phyloP scores from a whole-genome alignment of 1,140 invertebrate genomes.

The Chrysomallon squamiferum region DNA sequence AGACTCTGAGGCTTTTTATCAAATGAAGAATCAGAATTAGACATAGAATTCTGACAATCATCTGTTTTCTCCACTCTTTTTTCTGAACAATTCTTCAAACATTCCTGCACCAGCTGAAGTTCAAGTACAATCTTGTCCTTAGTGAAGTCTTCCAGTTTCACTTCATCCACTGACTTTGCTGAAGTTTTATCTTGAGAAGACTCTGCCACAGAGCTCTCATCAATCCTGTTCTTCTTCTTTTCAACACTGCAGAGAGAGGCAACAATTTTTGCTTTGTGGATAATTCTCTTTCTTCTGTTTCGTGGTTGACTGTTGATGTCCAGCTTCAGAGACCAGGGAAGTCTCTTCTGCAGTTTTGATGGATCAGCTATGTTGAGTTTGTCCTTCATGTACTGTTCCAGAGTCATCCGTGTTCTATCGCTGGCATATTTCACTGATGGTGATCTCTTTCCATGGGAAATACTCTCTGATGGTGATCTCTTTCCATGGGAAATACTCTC shows the following conservation, averaged over 20 bases:
- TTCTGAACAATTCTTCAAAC: not conserved
- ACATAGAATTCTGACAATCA: no score
- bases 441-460: no score
- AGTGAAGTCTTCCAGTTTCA: conserved; percentile 3
- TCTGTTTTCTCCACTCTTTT: not conserved
- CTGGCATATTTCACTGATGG: no score
- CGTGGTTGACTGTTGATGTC: not conserved
- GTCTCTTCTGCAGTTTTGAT: not conserved
- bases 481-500: no score
- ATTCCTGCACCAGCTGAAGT: conserved; percentile 1
- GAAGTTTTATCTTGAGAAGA: not conserved
- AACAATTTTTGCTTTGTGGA: conserved; percentile 1
- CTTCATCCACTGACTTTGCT: not conserved
- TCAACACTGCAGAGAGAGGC: not conserved
- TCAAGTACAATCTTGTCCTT: not conserved
- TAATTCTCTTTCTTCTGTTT: not conserved
- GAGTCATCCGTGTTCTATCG: no score
- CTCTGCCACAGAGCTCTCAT: no score
- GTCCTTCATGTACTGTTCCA: not conserved
- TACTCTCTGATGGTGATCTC: no score
- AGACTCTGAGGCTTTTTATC: no score
- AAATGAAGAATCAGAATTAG: no score
- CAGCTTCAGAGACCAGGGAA: not conserved
- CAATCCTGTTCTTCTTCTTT: not conserved
- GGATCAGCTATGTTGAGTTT: not conserved